A percentile compares a stretch with the other conserved stretches of the same genome.
Evolutionary conservation across 2,113 vertebrate species (phyloP).

Genomic region (Pterocles burchelli): DNA sequence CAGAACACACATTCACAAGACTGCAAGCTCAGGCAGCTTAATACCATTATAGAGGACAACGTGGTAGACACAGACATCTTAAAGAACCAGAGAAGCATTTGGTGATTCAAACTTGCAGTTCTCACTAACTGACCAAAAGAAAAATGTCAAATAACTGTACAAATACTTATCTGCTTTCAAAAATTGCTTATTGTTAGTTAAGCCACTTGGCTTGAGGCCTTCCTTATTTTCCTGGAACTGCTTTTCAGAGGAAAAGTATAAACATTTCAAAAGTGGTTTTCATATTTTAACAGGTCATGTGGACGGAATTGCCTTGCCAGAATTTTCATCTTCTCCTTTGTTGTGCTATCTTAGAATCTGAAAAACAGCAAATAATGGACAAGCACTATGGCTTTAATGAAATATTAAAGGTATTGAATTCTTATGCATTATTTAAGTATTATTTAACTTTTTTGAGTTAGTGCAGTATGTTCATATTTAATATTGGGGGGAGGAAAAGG

Average conservation of each 20-base stretch:
- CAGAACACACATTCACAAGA: neutral
- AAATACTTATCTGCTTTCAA: neutral
- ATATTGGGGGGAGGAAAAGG: neutral
- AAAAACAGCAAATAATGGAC: conserved; percentile 97
- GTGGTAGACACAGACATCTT: neutral
- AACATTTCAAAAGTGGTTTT: neutral
- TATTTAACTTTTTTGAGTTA: neutral
- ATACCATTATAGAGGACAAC: neutral
- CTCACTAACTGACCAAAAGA: neutral
- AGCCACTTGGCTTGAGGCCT: neutral
- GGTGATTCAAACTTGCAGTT: neutral
- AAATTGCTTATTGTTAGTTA: neutral
- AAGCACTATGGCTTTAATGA: conserved; percentile 95
- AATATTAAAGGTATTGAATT: conserved; percentile 89
- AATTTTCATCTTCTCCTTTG: conserved; percentile 97
- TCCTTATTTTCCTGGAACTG: neutral
- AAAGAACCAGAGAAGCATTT: neutral
- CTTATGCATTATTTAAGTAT: neutral
- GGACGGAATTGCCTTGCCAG: conserved; percentile 92
- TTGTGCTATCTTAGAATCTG: conserved; percentile 94
- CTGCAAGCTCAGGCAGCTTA: neutral
- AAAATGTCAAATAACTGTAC: neutral
- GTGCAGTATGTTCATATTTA: neutral
- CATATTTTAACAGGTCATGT: conserved; percentile 87
- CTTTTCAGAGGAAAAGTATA: neutral